A percentile compares a stretch with the other conserved stretches of the same genome.
Conservation (phyloP, 2,797 vertebrate species). For the Natrix natrix region DNA sequence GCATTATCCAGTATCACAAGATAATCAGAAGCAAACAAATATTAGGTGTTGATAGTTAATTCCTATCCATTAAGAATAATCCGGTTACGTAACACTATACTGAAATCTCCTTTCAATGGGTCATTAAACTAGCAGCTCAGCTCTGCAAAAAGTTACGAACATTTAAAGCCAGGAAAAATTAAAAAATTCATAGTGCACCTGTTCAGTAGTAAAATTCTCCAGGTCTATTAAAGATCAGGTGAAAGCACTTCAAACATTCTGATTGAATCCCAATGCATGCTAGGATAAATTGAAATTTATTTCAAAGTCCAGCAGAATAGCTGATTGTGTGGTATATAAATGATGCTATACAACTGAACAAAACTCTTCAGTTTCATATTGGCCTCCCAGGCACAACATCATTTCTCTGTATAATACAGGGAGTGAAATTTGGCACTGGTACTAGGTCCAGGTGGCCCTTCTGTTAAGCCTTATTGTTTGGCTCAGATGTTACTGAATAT, state of each 20-base stretch:
- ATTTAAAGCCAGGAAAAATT: background rate
- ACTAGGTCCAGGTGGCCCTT: background rate
- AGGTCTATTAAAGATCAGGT: background rate
- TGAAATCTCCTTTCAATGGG: background rate
- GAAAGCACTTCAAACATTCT: background rate
- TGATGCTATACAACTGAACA: background rate
- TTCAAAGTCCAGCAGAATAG: background rate
- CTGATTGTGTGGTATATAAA: background rate
- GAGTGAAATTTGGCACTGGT: background rate
- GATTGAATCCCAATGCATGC: background rate
- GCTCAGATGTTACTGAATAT: background rate
- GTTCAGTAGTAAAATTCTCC: background rate
- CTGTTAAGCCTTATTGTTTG: background rate
- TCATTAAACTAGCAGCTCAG: constrained; percentile 4
- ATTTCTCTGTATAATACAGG: background rate
- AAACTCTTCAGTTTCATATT: background rate
- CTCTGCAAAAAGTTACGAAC: background rate
- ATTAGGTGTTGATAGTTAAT: background rate
- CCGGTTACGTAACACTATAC: background rate
- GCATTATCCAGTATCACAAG: background rate
- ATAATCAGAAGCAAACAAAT: background rate
- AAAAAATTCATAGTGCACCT: background rate
- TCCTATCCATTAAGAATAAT: background rate
- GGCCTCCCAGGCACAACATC: background rate
- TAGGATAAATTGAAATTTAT: background rate